Conservation (phyloP, 2,113 vertebrate genomes). For the Lota lota region DNA sequence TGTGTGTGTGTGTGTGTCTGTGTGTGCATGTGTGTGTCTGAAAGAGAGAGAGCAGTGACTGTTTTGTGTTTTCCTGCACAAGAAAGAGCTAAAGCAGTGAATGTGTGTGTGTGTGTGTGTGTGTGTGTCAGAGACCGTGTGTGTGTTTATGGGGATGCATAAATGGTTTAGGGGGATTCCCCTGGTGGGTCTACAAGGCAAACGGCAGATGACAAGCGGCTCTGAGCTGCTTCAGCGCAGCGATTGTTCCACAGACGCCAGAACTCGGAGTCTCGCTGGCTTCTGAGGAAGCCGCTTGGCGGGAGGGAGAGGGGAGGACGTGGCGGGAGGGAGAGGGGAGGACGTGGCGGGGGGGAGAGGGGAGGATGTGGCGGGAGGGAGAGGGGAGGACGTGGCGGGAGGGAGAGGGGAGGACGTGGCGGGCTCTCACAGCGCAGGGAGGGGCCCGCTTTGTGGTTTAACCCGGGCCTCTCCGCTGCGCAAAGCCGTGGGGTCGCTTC, state of each 20-base stretch:
- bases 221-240: not conserved
- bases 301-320: conserved; percentile 21
- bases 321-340: too few species aligned
- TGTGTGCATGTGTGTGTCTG: conserved; percentile 3
- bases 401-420: too few species aligned
- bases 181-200: conserved; percentile 62
- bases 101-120: not conserved
- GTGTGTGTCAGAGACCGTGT: conserved; percentile 18
- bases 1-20: conserved; percentile 2
- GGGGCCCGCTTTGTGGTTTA: too few species aligned
- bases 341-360: too few species aligned
- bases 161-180: conserved; percentile 65
- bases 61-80: too few species aligned
- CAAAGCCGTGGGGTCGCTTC: not conserved
- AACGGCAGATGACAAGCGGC: conserved; percentile 56
- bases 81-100: too few species aligned
- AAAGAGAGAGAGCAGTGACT: not conserved
- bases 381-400: too few species aligned
- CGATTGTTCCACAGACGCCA: conserved; percentile 21
- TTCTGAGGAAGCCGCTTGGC: conserved; percentile 48
- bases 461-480: not conserved
- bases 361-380: too few species aligned
- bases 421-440: too few species aligned
- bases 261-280: conserved; percentile 28
- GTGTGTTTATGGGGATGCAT: conserved; percentile 60